These are phyloP conservation scores for Clunio marinus DNA, from an alignment of 2,888 invertebrate genomes.

Conservation along the genomic window DNA sequence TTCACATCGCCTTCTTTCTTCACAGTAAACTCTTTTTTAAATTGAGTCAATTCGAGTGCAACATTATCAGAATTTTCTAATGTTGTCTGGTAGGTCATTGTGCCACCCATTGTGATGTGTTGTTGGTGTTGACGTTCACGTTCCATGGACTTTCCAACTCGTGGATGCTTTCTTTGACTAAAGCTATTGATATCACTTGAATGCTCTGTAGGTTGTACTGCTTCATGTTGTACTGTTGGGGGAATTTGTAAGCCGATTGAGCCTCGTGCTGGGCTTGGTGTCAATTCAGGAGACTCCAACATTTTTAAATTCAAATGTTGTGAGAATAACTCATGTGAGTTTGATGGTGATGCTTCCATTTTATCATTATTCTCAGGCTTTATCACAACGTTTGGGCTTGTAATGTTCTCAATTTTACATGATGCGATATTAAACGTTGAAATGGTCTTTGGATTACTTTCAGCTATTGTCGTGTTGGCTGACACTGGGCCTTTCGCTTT, in stretches of 20 bases:
- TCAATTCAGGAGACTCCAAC: conserved; percentile 44
- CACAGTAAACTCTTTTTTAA: conserved; percentile 55
- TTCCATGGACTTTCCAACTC: conserved; percentile 65
- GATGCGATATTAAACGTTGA: conserved; percentile 48
- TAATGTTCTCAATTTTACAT: conserved; percentile 36
- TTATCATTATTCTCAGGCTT: conserved; percentile 28
- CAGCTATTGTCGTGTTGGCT: conserved; percentile 54
- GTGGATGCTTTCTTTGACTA: conserved; percentile 52
- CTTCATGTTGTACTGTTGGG: conserved; percentile 51
- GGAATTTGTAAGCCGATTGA: conserved; percentile 64
- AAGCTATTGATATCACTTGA: conserved; percentile 26
- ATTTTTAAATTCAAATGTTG: conserved; percentile 42
- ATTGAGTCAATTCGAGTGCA: conserved; percentile 45
- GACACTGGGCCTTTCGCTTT: conserved; percentile 51
- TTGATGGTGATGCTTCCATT: background rate
- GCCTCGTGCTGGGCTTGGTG: conserved; percentile 62
- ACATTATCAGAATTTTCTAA: conserved; percentile 42
- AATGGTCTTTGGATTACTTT: conserved; percentile 51
- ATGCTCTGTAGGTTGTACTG: conserved; percentile 40
- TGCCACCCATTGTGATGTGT: conserved; percentile 46
- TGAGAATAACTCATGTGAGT: conserved; percentile 44
- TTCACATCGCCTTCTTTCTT: conserved; percentile 44
- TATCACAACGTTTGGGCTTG: conserved; percentile 17
- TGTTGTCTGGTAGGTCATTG: conserved; percentile 47
- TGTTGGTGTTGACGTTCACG: conserved; percentile 55